Conservation (phyloP, 2,113 vertebrate species). For the Gymnobelideus leadbeateri region DNA sequence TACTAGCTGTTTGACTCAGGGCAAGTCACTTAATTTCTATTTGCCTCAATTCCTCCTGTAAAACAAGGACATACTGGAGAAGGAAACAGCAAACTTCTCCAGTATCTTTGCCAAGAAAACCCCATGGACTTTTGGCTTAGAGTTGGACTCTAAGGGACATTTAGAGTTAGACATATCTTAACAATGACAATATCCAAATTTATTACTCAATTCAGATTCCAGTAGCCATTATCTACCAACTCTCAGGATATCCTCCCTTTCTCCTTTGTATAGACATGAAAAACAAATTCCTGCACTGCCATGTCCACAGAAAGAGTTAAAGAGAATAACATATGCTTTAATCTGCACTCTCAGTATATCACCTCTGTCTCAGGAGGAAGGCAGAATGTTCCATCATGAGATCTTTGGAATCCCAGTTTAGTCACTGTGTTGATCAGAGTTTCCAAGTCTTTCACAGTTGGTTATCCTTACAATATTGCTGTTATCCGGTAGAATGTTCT, state of each 20-base stretch:
- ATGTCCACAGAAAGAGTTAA: neutral
- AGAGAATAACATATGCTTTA: neutral
- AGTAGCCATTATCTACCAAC: neutral
- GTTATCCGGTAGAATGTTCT: neutral
- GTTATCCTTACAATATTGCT: neutral
- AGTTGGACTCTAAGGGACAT: too few relatives aligned
- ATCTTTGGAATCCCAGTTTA: neutral
- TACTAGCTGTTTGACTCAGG: neutral
- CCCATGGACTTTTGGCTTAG: too few relatives aligned
- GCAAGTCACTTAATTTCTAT: neutral
- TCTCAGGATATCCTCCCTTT: neutral
- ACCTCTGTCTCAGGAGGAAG: neutral
- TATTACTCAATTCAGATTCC: neutral
- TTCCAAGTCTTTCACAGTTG: neutral
- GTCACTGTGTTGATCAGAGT: neutral
- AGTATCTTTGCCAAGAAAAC: too few relatives aligned
- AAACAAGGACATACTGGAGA: too few relatives aligned
- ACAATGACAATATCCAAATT: neutral
- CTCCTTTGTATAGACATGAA: neutral
- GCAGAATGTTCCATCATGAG: neutral
- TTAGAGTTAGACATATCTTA: neutral
- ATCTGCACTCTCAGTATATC: neutral
- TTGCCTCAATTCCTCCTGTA: neutral
- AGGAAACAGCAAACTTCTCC: too few relatives aligned
- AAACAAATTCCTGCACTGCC: neutral